These are phyloP conservation scores for Hipposideros armiger DNA, from an alignment of 2,113 vertebrate species.

Conservation along the genomic window DNA sequence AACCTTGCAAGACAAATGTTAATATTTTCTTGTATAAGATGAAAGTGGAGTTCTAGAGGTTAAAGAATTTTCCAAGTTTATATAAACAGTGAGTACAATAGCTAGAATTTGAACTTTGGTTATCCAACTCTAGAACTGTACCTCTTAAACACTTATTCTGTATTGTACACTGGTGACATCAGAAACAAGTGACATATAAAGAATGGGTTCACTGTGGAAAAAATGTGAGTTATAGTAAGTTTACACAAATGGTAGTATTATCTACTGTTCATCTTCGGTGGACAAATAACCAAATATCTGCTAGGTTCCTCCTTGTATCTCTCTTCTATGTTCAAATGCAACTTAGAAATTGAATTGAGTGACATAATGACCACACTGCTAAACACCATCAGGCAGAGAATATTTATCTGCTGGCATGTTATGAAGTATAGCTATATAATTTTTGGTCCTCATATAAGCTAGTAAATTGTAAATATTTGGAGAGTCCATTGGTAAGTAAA, in stretches of 20 bases:
- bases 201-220: background rate
- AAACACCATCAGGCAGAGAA: background rate
- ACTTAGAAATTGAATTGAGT: constrained; percentile 6
- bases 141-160: background rate
- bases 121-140: background rate
- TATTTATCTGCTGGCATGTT: background rate
- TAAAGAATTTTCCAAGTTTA: background rate
- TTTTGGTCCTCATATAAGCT: background rate
- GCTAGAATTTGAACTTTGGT: background rate
- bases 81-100: background rate
- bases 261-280: background rate
- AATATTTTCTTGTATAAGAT: background rate
- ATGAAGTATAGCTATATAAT: background rate
- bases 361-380: background rate
- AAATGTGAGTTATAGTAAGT: background rate
- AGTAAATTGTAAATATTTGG: background rate
- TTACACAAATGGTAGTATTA: background rate
- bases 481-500: background rate
- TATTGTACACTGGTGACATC: background rate
- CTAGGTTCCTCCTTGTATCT: background rate
- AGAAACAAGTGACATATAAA: background rate
- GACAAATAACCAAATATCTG: constrained; percentile 18
- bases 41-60: background rate
- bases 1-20: background rate
- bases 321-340: background rate